Evolutionary conservation across 2,797 vertebrate species (phyloP).

Genomic region (Lepilemur septentrionalis): DNA sequence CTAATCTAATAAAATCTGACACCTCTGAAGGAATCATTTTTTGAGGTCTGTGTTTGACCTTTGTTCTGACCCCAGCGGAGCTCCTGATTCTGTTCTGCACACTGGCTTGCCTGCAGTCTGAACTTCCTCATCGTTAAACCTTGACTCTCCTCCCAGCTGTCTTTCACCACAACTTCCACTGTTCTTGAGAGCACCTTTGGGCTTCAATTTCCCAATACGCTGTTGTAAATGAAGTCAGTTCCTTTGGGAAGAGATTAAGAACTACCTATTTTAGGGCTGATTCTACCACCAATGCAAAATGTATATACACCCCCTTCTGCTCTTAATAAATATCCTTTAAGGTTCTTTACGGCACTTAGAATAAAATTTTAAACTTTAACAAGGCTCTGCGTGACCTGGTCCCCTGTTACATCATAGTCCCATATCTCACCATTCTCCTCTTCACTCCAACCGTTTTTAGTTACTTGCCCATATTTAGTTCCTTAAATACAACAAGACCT

Average conservation of each 20-base stretch:
- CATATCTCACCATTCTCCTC: neutral
- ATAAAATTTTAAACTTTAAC: neutral
- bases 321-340: neutral
- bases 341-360: neutral
- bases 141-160: neutral
- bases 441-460: neutral
- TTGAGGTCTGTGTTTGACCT: neutral
- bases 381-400: neutral
- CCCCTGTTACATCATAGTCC: neutral
- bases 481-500: neutral
- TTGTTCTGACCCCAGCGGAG: neutral
- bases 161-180: neutral
- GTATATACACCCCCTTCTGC: neutral
- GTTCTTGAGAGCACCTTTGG: neutral
- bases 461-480: neutral
- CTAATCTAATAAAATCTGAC: neutral
- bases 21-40: neutral
- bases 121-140: neutral
- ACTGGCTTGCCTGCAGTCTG: neutral
- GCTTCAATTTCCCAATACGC: neutral
- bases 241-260: neutral
- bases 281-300: too few species aligned
- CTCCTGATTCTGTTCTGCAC: neutral
- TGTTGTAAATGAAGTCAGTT: neutral
- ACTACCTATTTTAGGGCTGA: neutral